Evolutionary conservation across 2,888 invertebrate species (phyloP), one percentile per base, ranked within the genome.

Genomic region (Branchipolynoe longqiensis): DNA sequence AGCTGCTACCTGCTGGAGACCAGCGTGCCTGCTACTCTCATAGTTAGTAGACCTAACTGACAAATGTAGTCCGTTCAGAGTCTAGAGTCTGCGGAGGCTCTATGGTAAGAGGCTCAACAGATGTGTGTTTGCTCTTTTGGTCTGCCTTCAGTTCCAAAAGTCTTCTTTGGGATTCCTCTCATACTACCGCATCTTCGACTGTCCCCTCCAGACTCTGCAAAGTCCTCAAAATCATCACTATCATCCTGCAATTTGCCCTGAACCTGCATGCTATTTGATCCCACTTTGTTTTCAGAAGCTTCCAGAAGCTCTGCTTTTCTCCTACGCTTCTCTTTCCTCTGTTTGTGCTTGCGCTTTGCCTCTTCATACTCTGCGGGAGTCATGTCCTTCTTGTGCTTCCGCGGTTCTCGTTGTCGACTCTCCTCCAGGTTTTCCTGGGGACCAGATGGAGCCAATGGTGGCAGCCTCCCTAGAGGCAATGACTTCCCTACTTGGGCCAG

Each of bases 341-440:
- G 36, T 18, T 69, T 69, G 38, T 69, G 69, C 14, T 22, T 33
- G 8, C 69, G 33, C 1, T 38, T 18, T 33, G 36, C 38, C 36
- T 69, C 69, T 38, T 69, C 69, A 12, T 18, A 22, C 38, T 69
- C 69, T 18, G 33, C 69, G 0, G 69, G 69, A 1, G 69, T 69
- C 69, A 69, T 69, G 38, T 69, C 69, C 36, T 69, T 69, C 69
- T 25, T 33, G 69, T 78, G 48, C 31, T 78, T 78, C 48, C 78
- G 18, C n/a, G 41, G 78, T 78, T 48, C 8, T 31, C 31, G 41
- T n/a, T 78, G 41, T 48, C 28, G 41, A 8, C 48, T 48, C 48
- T 78, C 33, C 1, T 78, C 48, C 18, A 14, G 3, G 22, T 41
- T 25, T 8, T 28, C 8, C 1, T 41, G 48, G 0, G 28, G 22